Conservation (phyloP, 2,113 vertebrate species). For the Oenanthe melanoleuca region DNA sequence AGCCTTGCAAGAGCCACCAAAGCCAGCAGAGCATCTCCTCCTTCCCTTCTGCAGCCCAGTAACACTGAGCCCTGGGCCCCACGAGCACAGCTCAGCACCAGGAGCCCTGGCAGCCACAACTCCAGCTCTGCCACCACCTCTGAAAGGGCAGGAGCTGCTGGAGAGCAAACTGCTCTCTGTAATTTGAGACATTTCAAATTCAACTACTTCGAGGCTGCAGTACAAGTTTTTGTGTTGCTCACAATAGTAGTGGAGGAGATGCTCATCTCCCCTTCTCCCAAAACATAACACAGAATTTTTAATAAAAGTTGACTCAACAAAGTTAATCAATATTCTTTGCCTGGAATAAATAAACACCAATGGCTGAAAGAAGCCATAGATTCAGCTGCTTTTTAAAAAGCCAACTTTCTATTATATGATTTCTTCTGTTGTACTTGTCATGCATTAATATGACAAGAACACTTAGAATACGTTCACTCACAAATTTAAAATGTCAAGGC, state of each 20-base stretch:
- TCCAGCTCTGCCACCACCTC: not conserved
- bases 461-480: not conserved
- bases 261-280: fast-evolving
- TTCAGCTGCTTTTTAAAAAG: not conserved
- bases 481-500: not conserved
- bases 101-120: not conserved
- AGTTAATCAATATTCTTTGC: not conserved
- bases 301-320: not conserved
- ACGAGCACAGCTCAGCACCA: not conserved
- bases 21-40: not conserved
- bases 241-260: not conserved
- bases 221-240: not conserved
- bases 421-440: not conserved
- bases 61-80: not conserved
- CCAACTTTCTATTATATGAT: fast-evolving
- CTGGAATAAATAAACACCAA: not conserved
- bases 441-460: not conserved
- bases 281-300: not conserved
- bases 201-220: not conserved
- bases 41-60: not conserved
- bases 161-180: not conserved
- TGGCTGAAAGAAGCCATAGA: not conserved
- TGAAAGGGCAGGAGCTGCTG: not conserved
- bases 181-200: not conserved
- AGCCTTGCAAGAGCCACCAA: not conserved